phyloP scores from a whole-genome alignment of 2,888 invertebrate genomes.

The Sycophila texana region DNA sequence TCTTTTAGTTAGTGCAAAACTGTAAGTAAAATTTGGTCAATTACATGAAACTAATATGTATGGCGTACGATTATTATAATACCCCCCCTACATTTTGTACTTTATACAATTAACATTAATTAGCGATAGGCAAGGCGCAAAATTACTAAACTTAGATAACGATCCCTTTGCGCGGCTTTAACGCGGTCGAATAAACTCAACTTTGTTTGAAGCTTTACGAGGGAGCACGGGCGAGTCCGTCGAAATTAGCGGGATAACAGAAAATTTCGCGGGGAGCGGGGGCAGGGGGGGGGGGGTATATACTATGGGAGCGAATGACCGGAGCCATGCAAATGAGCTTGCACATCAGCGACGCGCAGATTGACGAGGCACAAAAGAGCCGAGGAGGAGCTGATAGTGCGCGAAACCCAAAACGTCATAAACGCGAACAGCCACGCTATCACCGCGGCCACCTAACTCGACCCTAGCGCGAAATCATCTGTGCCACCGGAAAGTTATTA shows the following conservation, averaged over 20 bases:
- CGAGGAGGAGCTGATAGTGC: not conserved
- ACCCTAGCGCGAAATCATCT: too few relatives aligned
- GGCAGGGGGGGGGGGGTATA: too few relatives aligned
- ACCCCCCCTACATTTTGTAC: too few relatives aligned
- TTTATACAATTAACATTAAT: too few relatives aligned
- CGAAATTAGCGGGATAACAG: conserved; percentile 16
- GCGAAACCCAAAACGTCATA: conserved; percentile 17
- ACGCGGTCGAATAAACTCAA: not conserved
- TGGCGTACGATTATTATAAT: too few relatives aligned
- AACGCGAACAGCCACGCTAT: not conserved
- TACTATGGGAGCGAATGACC: not conserved
- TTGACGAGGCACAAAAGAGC: conserved; percentile 13
- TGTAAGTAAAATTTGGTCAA: too few relatives aligned
- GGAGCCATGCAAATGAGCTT: not conserved
- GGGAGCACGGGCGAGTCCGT: not conserved
- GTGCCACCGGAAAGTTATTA: too few relatives aligned
- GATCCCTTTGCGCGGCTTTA: not conserved
- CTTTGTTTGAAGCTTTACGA: conserved; percentile 3
- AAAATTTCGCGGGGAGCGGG: conserved; percentile 2
- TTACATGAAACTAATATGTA: too few relatives aligned
- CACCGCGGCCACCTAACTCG: not conserved
- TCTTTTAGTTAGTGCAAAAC: too few relatives aligned
- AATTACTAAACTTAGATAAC: conserved; percentile 1
- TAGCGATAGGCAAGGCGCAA: not conserved
- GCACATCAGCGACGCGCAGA: not conserved